Evolutionary conservation across 2,113 vertebrate genomes (phyloP), one percentile per base, ranked within the genome.

Genomic region (Cheilinus undulatus): DNA sequence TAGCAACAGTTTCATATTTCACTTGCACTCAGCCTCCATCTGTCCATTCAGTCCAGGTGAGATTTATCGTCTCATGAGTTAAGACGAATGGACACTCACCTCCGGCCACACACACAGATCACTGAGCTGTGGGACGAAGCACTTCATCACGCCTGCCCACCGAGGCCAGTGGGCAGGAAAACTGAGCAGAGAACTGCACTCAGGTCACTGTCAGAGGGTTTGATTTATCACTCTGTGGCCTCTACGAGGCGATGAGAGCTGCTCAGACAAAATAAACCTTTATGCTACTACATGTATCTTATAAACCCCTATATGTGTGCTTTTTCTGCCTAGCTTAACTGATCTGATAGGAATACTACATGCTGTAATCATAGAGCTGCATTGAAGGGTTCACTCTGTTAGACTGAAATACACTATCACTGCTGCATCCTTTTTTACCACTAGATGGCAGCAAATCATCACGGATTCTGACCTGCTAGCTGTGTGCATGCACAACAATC

Each of bases 381-480:
- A 43, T 7, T 28, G 5, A 30, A 51, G 49, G 10, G 23, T 43
- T n/a, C 6, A 19, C 24, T 17, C 5, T 7, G 2, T 26, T 49
- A 9, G 20, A 72, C 28, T 9, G 1, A 20, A 13, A 23, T 26
- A 13, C 32, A 32, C 54, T 7, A 4, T 12, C 5, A 1, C 14
- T 78, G 82, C 45, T 69, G 64, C 20, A 85, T 84, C 53, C 54
- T 48, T 2, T 77, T 12, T 43, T 0, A 57, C 84, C 88, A 88
- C 84, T 59, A 89, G 90, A 28, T 89, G 88, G 82, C 3, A 72
- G 80, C 73, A 88, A 51, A 82, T n/a, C 46, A 60, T 40, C 17
- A 40, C 1, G 19, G 14, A 19, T 1, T 42, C 4, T 17, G 15
- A 17, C 17, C 6, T 17, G 14, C 2, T 19, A 19, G 40, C 7